A percentile compares a stretch with the other conserved stretches of the same genome.
These are phyloP conservation scores for Rhynchotus rufescens DNA, from an alignment of 2,797 vertebrate genomes.

Conservation along the genomic window DNA sequence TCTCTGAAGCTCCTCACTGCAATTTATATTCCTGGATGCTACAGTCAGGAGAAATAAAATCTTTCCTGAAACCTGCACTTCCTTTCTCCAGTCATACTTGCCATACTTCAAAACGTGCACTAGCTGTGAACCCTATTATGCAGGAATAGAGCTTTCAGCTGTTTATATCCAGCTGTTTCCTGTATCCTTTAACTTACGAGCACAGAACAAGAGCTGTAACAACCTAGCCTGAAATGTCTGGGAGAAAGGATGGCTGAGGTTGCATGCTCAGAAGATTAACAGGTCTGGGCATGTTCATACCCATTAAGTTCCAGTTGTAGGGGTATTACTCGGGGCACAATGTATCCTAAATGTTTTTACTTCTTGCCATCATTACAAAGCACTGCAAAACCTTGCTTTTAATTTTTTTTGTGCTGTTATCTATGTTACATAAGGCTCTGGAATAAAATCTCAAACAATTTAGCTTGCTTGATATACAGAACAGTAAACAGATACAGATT, in stretches of 20 bases:
- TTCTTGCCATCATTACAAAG: neutral
- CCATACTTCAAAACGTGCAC: neutral
- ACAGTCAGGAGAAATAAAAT: rapidly evolving
- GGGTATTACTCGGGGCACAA: neutral
- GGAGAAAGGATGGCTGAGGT: neutral
- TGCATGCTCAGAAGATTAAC: neutral
- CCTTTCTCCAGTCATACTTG: neutral
- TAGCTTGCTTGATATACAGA: slow-evolving; percentile 45
- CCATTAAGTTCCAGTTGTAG: neutral
- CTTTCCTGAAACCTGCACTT: neutral
- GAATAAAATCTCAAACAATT: slow-evolving; percentile 70
- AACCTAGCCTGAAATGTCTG: neutral
- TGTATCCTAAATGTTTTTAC: neutral
- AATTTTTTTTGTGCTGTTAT: slow-evolving; percentile 43
- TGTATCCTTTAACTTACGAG: neutral
- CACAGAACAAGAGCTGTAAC: neutral
- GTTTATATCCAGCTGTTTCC: neutral
- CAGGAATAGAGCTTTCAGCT: neutral
- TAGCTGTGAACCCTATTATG: neutral
- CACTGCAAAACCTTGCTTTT: slow-evolving; percentile 23
- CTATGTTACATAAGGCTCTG: slow-evolving; percentile 42
- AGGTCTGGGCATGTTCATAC: neutral
- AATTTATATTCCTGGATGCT: neutral
- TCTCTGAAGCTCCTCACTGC: neutral
- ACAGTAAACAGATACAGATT: slow-evolving; percentile 68